A percentile compares a stretch with the other conserved stretches of the same genome.
Evolutionary conservation across 1,140 invertebrate genomes (phyloP).

Genomic region (Saccostrea glomerata): DNA sequence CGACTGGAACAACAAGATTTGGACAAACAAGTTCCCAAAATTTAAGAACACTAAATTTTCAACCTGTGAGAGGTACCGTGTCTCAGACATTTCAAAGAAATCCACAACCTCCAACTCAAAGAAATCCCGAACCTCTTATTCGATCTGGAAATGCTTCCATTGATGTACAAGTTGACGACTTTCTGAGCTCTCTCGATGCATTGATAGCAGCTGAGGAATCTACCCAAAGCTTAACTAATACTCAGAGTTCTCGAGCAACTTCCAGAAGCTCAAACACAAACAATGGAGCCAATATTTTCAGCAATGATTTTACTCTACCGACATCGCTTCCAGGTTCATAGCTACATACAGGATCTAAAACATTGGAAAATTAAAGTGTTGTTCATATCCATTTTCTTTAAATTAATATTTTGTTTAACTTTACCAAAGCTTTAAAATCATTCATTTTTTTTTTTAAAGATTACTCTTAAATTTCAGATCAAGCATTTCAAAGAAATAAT

Average conservation of each 20-base stretch:
- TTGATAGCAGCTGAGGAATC: not conserved
- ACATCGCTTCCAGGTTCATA: constrained; percentile 9
- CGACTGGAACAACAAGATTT: not conserved
- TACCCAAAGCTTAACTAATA: not conserved
- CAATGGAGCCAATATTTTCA: not conserved
- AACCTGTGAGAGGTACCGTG: not conserved
- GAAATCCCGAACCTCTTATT: not conserved
- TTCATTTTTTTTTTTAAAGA: too few relatives aligned
- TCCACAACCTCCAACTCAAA: not conserved
- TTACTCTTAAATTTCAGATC: not conserved
- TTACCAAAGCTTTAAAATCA: too few relatives aligned
- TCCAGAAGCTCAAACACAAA: not conserved
- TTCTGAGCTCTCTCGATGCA: not conserved
- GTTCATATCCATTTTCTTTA: too few relatives aligned
- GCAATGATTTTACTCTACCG: not conserved
- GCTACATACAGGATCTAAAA: not conserved
- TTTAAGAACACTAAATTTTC: not conserved
- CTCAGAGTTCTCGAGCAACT: not conserved
- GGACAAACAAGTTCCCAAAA: not conserved
- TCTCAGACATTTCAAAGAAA: not conserved
- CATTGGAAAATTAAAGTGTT: too few relatives aligned
- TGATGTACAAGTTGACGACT: constrained; percentile 3
- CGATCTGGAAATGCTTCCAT: not conserved
- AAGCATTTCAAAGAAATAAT: not conserved
- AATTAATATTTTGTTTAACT: too few relatives aligned